Percentiles rank a stretch among this genome's conserved stretches.
These are phyloP conservation scores for Trigoniulus corallinus DNA, from an alignment of 1,140 invertebrate genomes.

Conservation along the genomic window DNA sequence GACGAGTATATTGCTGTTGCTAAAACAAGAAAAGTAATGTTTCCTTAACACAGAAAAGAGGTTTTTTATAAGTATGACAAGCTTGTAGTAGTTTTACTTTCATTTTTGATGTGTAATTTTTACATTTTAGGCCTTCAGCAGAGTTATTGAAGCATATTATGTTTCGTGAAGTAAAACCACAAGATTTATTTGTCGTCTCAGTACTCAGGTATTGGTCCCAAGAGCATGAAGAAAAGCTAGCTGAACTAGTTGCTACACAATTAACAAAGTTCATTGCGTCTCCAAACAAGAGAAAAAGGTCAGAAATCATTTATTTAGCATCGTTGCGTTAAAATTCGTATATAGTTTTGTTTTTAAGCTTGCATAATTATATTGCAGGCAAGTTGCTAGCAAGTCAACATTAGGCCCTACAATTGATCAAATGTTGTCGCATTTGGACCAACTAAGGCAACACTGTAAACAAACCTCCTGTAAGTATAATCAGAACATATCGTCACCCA, in stretches of 20 bases:
- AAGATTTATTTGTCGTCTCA: conserved; percentile 67
- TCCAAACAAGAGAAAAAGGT: conserved; percentile 76
- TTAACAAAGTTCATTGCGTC: conserved; percentile 42
- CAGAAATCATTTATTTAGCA: conserved; percentile 7
- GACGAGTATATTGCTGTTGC: conserved; percentile 70
- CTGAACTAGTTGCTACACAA: conserved; percentile 51
- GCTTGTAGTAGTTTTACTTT: conserved; percentile 5
- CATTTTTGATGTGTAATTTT: too few species aligned
- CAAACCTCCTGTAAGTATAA: conserved; percentile 31
- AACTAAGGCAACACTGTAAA: conserved; percentile 51
- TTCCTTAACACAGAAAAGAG: too few species aligned
- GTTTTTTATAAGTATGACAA: neutral
- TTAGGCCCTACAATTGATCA: conserved; percentile 49
- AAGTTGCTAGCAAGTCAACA: conserved; percentile 13
- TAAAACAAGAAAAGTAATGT: conserved; percentile 80
- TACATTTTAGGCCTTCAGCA: conserved; percentile 47
- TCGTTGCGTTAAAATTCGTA: neutral
- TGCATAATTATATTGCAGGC: conserved; percentile 30
- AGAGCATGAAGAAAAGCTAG: conserved; percentile 73
- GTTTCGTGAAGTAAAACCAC: conserved; percentile 50
- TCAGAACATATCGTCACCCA: too few species aligned
- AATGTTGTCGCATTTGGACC: conserved; percentile 79
- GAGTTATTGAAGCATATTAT: conserved; percentile 72
- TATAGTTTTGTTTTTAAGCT: conserved; percentile 28
- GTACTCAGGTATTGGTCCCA: conserved; percentile 83